Conservation (phyloP, 2,797 vertebrate species). For the Ispidina lecontei region DNA sequence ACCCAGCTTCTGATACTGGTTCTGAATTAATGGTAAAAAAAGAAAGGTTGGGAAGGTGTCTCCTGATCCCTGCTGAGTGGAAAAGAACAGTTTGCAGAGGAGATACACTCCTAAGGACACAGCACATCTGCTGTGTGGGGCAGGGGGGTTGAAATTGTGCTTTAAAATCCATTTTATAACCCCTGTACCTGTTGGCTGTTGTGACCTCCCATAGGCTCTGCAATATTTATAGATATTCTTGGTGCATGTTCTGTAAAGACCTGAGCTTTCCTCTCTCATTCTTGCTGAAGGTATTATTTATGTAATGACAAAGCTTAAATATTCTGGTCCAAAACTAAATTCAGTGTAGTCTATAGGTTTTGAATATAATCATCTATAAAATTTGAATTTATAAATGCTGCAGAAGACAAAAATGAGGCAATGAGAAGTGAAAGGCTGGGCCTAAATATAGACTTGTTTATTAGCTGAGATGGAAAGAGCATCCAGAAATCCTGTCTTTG, state of each 20-base stretch:
- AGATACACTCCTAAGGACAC: not conserved
- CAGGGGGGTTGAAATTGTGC: not conserved
- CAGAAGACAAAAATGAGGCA: not conserved
- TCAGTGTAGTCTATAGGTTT: not conserved
- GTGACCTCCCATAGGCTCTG: not conserved
- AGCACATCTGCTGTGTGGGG: not conserved
- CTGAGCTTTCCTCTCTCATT: not conserved
- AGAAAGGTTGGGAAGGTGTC: not conserved
- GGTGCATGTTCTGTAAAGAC: not conserved
- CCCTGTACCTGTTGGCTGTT: constrained; percentile 16
- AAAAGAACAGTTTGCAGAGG: constrained; percentile 5
- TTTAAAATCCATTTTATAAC: not conserved
- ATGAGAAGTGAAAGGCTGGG: not conserved
- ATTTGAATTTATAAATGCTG: not conserved
- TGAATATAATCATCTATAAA: not conserved
- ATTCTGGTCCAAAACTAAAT: not conserved
- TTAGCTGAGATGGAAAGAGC: not conserved
- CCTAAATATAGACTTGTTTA: constrained; percentile 4
- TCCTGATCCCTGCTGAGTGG: constrained; percentile 34
- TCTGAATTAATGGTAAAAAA: not conserved
- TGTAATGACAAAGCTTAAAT: not conserved
- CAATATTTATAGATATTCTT: not conserved
- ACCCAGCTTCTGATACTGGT: not conserved
- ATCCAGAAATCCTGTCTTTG: constrained; percentile 10
- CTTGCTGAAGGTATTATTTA: not conserved